Percentiles rank a stretch among this genome's conserved stretches.
Conservation (phyloP, 2,888 invertebrate genomes). For the Nomada fucata region DNA sequence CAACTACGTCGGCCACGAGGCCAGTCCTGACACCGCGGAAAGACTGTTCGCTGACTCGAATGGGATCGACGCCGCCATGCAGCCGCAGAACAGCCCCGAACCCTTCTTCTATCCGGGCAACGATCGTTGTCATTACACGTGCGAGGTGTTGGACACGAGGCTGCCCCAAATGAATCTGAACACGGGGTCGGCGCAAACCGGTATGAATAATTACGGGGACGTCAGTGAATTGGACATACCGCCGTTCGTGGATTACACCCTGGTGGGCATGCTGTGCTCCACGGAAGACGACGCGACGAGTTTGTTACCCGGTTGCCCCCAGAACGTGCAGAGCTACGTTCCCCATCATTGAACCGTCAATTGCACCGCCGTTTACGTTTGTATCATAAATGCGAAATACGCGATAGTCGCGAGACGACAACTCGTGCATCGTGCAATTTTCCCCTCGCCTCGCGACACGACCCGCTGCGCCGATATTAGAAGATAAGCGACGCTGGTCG, state of each 20-base stretch:
- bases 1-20: slow-evolving; percentile 69
- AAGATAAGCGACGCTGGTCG: too few species aligned
- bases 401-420: slow-evolving; percentile 47
- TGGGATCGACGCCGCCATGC: slow-evolving; percentile 58
- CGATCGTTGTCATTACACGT: slow-evolving; percentile 81
- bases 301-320: slow-evolving; percentile 71
- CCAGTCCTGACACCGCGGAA: slow-evolving; percentile 59
- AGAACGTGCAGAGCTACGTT: slow-evolving; percentile 77
- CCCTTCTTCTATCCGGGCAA: slow-evolving; percentile 77
- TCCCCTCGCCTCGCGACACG: neutral
- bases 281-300: slow-evolving; percentile 73
- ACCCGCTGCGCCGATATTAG: neutral
- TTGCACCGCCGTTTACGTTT: slow-evolving; percentile 68
- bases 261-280: slow-evolving; percentile 82
- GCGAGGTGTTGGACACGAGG: slow-evolving; percentile 81
- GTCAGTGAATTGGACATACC: slow-evolving; percentile 78
- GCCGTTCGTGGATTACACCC: slow-evolving; percentile 81
- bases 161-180: slow-evolving; percentile 66
- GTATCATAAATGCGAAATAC: slow-evolving; percentile 77
- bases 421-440: neutral
- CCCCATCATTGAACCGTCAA: slow-evolving; percentile 78
- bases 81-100: slow-evolving; percentile 77
- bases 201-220: slow-evolving; percentile 67
- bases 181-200: slow-evolving; percentile 27
- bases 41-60: slow-evolving; percentile 71